phyloP scores from a whole-genome alignment of 2,888 invertebrate species.

The Saturnia pavonia region DNA sequence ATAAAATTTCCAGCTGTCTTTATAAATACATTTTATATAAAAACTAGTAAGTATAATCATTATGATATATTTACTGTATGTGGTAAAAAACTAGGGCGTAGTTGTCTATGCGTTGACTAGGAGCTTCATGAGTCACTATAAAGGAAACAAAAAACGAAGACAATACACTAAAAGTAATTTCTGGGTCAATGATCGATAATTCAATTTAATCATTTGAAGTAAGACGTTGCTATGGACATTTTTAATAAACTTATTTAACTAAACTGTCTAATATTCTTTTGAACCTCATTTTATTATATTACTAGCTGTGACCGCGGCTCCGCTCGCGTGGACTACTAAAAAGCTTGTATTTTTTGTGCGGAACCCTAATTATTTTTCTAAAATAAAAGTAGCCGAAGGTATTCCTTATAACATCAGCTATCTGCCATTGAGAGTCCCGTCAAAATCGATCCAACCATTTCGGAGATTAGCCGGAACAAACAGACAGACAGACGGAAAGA shows the following conservation, averaged over 20 bases:
- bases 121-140: constrained; percentile 10
- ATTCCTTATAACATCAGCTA: too few species aligned
- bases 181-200: constrained; percentile 14
- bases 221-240: background rate
- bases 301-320: too few species aligned
- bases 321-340: too few species aligned
- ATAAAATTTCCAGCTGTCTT: background rate
- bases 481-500: too few species aligned
- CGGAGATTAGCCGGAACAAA: too few species aligned
- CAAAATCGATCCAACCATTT: too few species aligned
- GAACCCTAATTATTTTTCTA: too few species aligned
- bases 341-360: too few species aligned
- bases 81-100: constrained; percentile 10
- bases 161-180: constrained; percentile 6
- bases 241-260: background rate
- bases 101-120: constrained; percentile 2
- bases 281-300: background rate
- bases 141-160: constrained; percentile 15
- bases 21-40: background rate
- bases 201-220: constrained; percentile 2
- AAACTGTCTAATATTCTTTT: background rate
- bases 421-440: too few species aligned
- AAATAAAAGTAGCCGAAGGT: too few species aligned
- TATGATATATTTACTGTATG: background rate
- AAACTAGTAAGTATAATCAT: background rate